Base-by-base conservation (phyloP, 2,797 vertebrate genomes). In the Microctenopoma stevenorrisi region DNA sequence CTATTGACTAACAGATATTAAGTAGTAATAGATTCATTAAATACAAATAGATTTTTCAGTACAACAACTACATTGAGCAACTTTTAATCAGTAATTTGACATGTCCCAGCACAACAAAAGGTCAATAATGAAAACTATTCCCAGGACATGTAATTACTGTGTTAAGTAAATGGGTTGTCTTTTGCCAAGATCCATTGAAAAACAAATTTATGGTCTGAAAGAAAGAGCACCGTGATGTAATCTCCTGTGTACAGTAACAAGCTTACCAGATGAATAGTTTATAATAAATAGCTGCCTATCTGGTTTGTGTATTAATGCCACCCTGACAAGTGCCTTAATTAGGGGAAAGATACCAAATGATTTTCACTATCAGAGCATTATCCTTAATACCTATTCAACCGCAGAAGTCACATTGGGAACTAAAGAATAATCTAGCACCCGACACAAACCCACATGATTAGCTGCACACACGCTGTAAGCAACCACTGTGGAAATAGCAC, bases 301-400 rank as follows among this genome's bases (percentile, higher is more conserved):
- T 89, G 64, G 71, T 79, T 73, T 83, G 58, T 78, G 72, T 67
- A 82, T 88, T 78, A 86, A 81, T 86, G 77, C 61, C 68, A 81
- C 64, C 57, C 82, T 81, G 72, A 89, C 86, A 88, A 90, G 79
- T 70, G 68, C 74, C 68, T 80, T 92, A 91, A 93, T 93, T 91
- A 89, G 82, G 46, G n/a, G 51, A 86, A 88, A 83, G 64, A 84
- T 44, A 78, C 52, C 59, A 64, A 74, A 82, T 80, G 50, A 77
- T 71, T 78, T 75, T 76, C 50, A 65, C 76, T 63, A 25, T 30
- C 67, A 69, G 56, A 62, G 48, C 65, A 62, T 86, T 83, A 82
- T 77, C 59, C 71, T 64, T 66, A 74, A 85, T 64, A 80, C 66
- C 50, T 77, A 78, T 88, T 86, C 72, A 83, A 54, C 43, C 61